A percentile compares a stretch with the other conserved stretches of the same genome.
These are phyloP conservation scores for Caenorhabditis afra DNA, from an alignment of 2,888 invertebrate genomes.

Conservation along the genomic window DNA sequence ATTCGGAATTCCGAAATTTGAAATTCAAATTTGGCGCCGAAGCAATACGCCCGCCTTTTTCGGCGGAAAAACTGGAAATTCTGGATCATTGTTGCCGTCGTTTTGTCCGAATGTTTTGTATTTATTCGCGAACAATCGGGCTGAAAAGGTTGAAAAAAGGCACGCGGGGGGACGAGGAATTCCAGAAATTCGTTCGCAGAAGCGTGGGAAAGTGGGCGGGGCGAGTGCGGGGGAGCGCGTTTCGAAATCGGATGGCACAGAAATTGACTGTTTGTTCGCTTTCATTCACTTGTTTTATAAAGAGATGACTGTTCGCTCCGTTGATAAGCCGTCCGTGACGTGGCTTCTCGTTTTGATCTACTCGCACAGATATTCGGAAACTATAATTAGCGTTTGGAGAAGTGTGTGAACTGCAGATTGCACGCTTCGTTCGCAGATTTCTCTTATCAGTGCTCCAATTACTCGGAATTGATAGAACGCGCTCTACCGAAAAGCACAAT, in stretches of 20 bases:
- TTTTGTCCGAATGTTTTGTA: slow-evolving; percentile 2
- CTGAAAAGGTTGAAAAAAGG: background rate
- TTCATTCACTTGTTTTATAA: background rate
- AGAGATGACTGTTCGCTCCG: no score
- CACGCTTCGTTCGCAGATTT: no score
- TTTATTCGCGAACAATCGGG: slow-evolving; percentile 5
- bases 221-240: background rate
- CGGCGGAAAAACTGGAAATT: no score
- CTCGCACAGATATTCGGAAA: no score
- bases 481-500: no score
- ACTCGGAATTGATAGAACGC: no score
- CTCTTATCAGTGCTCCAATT: no score
- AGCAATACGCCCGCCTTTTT: background rate
- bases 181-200: slow-evolving; percentile 21
- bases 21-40: background rate
- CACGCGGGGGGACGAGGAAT: background rate
- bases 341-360: no score
- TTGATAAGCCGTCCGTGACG: no score
- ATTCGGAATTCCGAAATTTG: slow-evolving; percentile 44
- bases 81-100: no score
- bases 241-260: background rate
- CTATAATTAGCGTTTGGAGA: no score
- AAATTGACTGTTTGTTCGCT: background rate
- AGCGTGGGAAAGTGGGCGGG: slow-evolving; percentile 31
- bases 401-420: no score